These are phyloP conservation scores for Trematomus loennbergii DNA, from an alignment of 2,113 vertebrate species.

Conservation along the genomic window DNA sequence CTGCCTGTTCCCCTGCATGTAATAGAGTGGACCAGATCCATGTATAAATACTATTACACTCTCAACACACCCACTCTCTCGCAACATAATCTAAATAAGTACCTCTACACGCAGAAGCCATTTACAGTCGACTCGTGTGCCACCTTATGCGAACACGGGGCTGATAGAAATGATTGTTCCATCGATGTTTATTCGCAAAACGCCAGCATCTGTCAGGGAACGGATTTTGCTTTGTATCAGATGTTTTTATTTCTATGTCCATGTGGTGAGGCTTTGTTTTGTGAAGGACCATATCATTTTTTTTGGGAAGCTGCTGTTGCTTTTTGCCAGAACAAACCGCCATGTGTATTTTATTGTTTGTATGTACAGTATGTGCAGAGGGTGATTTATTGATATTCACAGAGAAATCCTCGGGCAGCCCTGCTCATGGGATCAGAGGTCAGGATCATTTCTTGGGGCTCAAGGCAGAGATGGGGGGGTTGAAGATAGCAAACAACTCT, in stretches of 20 bases:
- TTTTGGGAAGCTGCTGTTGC: not conserved
- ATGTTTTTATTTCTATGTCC: not conserved
- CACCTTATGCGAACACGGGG: constrained; percentile 30
- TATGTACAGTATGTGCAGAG: not conserved
- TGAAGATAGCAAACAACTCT: not conserved
- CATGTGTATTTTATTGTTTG: not conserved
- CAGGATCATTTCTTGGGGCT: not conserved
- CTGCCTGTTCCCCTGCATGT: constrained; percentile 52
- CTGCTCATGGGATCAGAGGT: constrained; percentile 20
- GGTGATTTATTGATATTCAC: constrained; percentile 26
- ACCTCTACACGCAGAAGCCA: constrained; percentile 54
- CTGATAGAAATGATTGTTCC: constrained; percentile 53
- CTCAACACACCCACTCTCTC: constrained; percentile 57
- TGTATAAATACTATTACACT: constrained; percentile 70
- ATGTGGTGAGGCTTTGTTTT: not conserved
- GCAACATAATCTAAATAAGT: constrained; percentile 67
- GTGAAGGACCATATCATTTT: not conserved
- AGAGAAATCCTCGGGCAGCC: not conserved
- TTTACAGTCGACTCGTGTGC: constrained; percentile 2
- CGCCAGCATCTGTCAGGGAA: constrained; percentile 27
- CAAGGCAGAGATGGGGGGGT: not conserved
- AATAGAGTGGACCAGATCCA: constrained; percentile 73
- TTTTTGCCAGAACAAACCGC: not conserved
- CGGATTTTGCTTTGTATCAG: constrained; percentile 12
- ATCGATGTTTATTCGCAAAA: constrained; percentile 9